Base-by-base conservation (phyloP, 2,888 invertebrate species). In the Patella depressa region DNA sequence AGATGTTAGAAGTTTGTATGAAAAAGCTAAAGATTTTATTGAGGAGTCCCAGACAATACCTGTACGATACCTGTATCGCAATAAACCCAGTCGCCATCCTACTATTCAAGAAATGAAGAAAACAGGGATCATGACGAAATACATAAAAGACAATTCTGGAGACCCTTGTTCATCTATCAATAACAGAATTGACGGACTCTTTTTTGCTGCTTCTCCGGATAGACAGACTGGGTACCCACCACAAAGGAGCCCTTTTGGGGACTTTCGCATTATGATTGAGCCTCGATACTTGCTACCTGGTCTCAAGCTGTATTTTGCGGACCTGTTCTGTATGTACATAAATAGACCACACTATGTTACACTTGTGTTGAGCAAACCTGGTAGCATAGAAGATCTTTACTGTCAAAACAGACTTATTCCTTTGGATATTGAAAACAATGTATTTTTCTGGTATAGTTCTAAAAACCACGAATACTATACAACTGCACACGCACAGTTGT, bases 371-470 rank as follows among this genome's bases (percentile, higher is more conserved):
- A 74, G 65, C 24, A 74, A 74, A 65, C 11, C 19, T 34, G 59
- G 59, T 24, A 65, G 65, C n/a, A 34, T n/a, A 53, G 57, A 57
- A 29, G 74, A 74, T 19, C 29, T 15, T n/a, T 74, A 65, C 53
- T 74, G 74, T 59, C 12, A 55, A 2, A 29, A 74, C n/a, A 24
- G 65, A 14, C 45, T 74, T 2, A n/a, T 59, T 53, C 15, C 29
- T 34, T n/a, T 74, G 57, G 74, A 74, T 74, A 53, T 65, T 24
- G n/a, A 65, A 9, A 34, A 74, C 45, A 74, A 74, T 65, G 53
- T 12, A 45, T 74, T 74, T 53, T 59, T 74, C 45, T 59, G 53
- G 12, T 19, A 57, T 15, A 14, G 69, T 45, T 29, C 9, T 12
- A 5, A 7, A 59, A 29, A 29, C 29, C 1, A 29, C 29, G 53